These are phyloP conservation scores for Numida meleagris DNA, from an alignment of 2,113 vertebrate species.

Conservation along the genomic window DNA sequence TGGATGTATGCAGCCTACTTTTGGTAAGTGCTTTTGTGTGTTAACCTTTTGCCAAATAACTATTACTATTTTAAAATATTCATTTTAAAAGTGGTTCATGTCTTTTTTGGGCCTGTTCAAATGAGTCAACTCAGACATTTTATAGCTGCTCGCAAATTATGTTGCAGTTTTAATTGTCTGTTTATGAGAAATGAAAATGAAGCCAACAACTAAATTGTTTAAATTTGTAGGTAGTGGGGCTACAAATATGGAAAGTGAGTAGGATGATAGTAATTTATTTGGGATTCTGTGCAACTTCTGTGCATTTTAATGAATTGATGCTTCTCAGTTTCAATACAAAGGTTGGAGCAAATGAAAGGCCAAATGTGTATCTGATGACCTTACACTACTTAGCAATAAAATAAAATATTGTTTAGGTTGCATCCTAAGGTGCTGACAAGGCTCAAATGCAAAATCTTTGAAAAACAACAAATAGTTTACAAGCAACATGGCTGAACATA, in stretches of 20 bases:
- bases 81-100: not conserved
- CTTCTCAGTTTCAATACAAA: not conserved
- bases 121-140: constrained; percentile 34
- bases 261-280: not conserved
- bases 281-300: not conserved
- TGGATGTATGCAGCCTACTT: not conserved
- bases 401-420: not conserved
- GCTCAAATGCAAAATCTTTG: not conserved
- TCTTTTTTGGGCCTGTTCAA: constrained; percentile 1
- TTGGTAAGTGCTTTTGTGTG: not conserved
- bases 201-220: not conserved
- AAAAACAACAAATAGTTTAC: not conserved
- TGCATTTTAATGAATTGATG: not conserved
- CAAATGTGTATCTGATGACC: not conserved
- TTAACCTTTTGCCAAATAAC: not conserved
- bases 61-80: constrained; percentile 15
- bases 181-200: not conserved
- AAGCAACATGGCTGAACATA: not conserved
- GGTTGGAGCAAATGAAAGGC: not conserved
- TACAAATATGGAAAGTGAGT: not conserved
- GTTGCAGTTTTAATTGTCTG: not conserved
- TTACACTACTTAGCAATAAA: not conserved
- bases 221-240: not conserved
- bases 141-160: not conserved
- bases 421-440: not conserved